Percentiles rank a stretch among this genome's conserved stretches.
These are phyloP conservation scores for Ditylenchus dipsaci DNA, from an alignment of 1,140 invertebrate species.

Conservation along the genomic window DNA sequence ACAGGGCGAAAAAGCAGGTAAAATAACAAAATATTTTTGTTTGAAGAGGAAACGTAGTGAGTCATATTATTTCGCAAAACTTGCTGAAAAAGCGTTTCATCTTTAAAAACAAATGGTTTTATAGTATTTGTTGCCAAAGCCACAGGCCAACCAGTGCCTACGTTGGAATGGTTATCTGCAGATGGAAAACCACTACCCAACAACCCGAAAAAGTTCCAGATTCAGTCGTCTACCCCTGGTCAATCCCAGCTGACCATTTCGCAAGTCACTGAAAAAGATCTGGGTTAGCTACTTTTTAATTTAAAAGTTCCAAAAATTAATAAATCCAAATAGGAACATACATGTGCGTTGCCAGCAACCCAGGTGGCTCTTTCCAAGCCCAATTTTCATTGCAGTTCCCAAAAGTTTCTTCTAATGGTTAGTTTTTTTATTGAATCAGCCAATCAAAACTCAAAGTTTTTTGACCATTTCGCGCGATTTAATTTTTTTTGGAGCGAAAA, in stretches of 20 bases:
- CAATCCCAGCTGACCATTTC: slow-evolving; percentile 36
- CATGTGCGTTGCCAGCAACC: slow-evolving; percentile 40
- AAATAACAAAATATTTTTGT: too few relatives aligned
- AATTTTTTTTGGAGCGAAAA: too few relatives aligned
- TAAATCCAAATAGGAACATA: slow-evolving; percentile 14
- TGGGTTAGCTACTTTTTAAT: slow-evolving; percentile 1
- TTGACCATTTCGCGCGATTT: too few relatives aligned
- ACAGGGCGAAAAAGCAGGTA: slow-evolving; percentile 44
- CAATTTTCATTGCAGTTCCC: not conserved
- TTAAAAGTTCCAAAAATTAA: not conserved
- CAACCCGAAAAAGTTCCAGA: slow-evolving; percentile 44
- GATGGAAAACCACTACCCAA: slow-evolving; percentile 31
- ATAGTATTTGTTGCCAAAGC: slow-evolving; percentile 40
- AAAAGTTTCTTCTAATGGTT: not conserved
- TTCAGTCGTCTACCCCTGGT: slow-evolving; percentile 28
- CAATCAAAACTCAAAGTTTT: too few relatives aligned
- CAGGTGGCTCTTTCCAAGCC: slow-evolving; percentile 41
- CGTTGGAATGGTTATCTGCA: slow-evolving; percentile 34
- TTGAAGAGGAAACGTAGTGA: too few relatives aligned
- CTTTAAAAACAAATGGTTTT: too few relatives aligned
- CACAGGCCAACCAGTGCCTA: slow-evolving; percentile 38
- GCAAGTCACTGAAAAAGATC: slow-evolving; percentile 27
- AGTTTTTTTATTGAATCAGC: too few relatives aligned
- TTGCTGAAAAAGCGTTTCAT: too few relatives aligned
- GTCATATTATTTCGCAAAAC: too few relatives aligned